phyloP scores from a whole-genome alignment of 2,113 vertebrate genomes.

The Trematomus loennbergii region DNA sequence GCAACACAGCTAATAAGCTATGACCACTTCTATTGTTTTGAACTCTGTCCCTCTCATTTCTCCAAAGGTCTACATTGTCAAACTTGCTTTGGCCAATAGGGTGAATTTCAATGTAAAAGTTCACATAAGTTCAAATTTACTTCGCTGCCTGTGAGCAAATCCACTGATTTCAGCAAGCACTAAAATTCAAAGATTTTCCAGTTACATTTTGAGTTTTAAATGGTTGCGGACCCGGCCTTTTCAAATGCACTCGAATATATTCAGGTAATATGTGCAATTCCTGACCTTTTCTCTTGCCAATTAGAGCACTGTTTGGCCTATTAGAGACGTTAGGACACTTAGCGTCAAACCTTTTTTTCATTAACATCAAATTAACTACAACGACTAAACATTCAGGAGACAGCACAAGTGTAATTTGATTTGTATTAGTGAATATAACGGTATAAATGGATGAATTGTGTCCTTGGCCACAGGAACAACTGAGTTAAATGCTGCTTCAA shows the following conservation, averaged over 20 bases:
- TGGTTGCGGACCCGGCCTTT: background rate
- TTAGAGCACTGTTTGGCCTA: background rate
- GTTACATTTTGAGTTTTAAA: too few species aligned
- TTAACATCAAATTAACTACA: background rate
- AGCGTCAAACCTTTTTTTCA: conserved; percentile 2
- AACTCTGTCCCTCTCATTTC: background rate
- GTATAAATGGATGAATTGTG: conserved; percentile 38
- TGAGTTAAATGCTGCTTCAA: conserved; percentile 50
- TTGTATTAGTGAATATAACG: conserved; percentile 39
- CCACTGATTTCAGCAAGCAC: background rate
- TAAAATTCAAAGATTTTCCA: background rate
- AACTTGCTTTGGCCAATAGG: background rate
- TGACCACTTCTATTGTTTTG: background rate
- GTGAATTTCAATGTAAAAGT: background rate
- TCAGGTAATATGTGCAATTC: background rate
- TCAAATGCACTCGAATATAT: background rate
- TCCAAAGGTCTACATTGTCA: background rate
- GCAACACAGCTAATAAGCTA: background rate
- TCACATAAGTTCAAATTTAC: background rate
- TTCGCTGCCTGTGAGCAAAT: background rate
- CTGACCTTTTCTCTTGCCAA: background rate
- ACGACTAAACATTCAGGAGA: conserved; percentile 21
- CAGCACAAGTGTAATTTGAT: conserved; percentile 42
- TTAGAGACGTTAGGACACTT: background rate
- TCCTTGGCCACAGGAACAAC: conserved; percentile 59